Conservation (phyloP, 2,797 vertebrate species). For the Sebastes nivosus region DNA sequence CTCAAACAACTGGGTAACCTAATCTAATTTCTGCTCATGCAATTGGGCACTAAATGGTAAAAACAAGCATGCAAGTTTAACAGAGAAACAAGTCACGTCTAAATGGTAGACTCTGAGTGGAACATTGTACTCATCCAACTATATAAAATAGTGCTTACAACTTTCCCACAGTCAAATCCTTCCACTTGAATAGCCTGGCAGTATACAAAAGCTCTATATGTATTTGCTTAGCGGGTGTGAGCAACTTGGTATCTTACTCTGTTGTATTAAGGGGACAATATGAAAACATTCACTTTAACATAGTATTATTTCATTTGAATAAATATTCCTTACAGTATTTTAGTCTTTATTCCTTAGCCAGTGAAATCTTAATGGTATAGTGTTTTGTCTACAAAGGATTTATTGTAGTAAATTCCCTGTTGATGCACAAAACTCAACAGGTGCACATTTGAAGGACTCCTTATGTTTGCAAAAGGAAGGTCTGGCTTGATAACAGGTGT, state of each 20-base stretch:
- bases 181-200: background rate
- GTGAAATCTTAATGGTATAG: background rate
- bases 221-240: slow-evolving; percentile 61
- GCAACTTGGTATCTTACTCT: background rate
- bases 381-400: background rate
- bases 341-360: background rate
- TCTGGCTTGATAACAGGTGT: slow-evolving; percentile 16
- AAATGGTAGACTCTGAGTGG: background rate
- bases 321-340: background rate
- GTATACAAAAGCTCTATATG: background rate
- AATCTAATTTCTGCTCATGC: slow-evolving; percentile 58
- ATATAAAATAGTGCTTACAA: background rate
- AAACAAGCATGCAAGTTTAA: slow-evolving; percentile 28
- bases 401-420: background rate
- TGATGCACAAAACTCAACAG: background rate
- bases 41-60: slow-evolving; percentile 10
- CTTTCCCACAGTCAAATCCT: slow-evolving; percentile 25
- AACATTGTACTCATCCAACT: background rate
- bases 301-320: background rate
- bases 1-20: slow-evolving; percentile 9
- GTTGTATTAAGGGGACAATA: background rate
- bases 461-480: slow-evolving; percentile 52
- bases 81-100: slow-evolving; percentile 11
- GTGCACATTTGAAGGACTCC: slow-evolving; percentile 4
- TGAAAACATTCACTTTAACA: background rate